A percentile compares a stretch with the other conserved stretches of the same genome.
These are phyloP conservation scores for Campoplex capitator DNA, from an alignment of 2,888 invertebrate genomes.

Conservation along the genomic window DNA sequence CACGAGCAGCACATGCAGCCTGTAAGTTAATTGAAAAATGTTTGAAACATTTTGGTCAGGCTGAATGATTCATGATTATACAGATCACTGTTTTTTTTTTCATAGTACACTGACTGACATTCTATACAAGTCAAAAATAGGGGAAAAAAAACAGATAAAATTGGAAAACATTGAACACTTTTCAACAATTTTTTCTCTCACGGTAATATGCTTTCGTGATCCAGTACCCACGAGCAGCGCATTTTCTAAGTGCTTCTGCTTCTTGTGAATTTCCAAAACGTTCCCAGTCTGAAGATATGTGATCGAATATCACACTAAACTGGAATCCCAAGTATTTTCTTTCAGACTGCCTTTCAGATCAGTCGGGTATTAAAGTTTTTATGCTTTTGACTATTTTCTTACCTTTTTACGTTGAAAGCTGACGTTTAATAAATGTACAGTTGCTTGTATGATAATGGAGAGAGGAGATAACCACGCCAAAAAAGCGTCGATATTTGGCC, in stretches of 20 bases:
- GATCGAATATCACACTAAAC: conserved; percentile 9
- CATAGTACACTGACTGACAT: background rate
- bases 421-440: conserved; percentile 45
- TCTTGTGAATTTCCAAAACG: background rate
- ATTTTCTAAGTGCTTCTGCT: conserved; percentile 22
- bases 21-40: background rate
- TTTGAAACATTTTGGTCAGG: background rate
- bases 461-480: conserved; percentile 40
- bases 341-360: background rate
- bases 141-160: background rate
- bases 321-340: background rate
- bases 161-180: background rate
- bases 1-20: conserved; percentile 15
- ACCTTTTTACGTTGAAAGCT: conserved; percentile 44
- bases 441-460: background rate
- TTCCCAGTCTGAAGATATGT: conserved; percentile 39
- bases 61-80: background rate
- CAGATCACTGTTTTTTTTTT: background rate
- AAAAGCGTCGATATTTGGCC: conserved; percentile 36
- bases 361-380: background rate
- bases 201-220: conserved; percentile 38
- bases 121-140: background rate
- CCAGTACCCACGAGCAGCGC: conserved; percentile 8
- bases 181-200: background rate
- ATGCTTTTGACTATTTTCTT: background rate